Evolutionary conservation across 2,888 invertebrate genomes (phyloP), one percentile per base, ranked within the genome.

Genomic region (Ornithoptera alexandrae): DNA sequence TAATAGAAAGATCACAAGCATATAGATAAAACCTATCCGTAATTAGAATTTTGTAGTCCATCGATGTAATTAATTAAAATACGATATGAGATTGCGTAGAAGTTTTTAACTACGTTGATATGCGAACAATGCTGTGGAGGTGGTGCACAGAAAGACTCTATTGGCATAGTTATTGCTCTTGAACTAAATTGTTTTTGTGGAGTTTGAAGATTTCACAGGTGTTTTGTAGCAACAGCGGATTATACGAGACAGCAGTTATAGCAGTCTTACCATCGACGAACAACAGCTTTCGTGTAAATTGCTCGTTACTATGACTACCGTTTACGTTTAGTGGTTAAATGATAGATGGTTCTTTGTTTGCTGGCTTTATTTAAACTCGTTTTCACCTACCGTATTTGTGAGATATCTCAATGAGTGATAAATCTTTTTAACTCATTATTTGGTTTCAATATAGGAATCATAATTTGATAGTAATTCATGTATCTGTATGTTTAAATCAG

Each of bases 101-200:
- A 63, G 42, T 66, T 22, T n/a, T n/a, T 50, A 7, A 22, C 73
- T 72, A 68, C 61, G 71, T 70, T 73, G 75, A 74, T 74, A 73
- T 71, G 73, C 73, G 77, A 74, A 72, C 69, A 57, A 50, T 67
- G 72, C 66, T 74, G 74, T 68, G 72, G 73, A 72, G 66, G 66
- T 64, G 59, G 67, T 68, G 72, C 69, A 74, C 73, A 72, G 72
- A 73, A 74, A 66, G 67, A 64, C 58, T 57, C 68, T 62, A 70
- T 71, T 70, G 71, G 71, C 69, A 72, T 72, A 72, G 65, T 71
- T 74, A 72, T 72, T 72, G 74, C 73, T 74, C 77, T 79, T 77
- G 84, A 78, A 80, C 84, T 76, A 78, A 84, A 82, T 85, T 81
- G 79, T 73, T 79, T 81, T 79, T 78, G 77, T 79, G 2, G 17